These are phyloP conservation scores for Caenorhabditis remanei DNA, from an alignment of 1,140 invertebrate species.

Conservation along the genomic window DNA sequence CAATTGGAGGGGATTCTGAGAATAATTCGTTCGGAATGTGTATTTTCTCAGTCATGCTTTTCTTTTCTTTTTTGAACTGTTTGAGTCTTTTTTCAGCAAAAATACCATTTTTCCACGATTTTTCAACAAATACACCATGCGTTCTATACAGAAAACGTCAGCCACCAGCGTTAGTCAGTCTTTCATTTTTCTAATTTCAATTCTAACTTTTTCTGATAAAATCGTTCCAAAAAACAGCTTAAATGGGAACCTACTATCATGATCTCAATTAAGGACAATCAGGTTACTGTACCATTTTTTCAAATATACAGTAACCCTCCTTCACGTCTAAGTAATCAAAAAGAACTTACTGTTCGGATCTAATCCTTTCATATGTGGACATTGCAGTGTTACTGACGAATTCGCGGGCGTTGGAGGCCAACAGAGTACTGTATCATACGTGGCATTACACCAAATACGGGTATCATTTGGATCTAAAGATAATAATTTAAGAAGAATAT, in stretches of 20 bases:
- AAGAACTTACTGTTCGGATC: slow-evolving; percentile 83
- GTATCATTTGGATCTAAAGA: slow-evolving; percentile 60
- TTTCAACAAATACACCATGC: slow-evolving; percentile 8
- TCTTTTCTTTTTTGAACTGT: background rate
- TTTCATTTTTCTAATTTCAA: slow-evolving; percentile 9
- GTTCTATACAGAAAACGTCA: slow-evolving; percentile 2
- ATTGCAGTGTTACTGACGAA: slow-evolving; percentile 81
- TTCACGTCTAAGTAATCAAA: background rate
- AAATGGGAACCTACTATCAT: background rate
- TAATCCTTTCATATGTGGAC: slow-evolving; percentile 83
- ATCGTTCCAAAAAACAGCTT: background rate
- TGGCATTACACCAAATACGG: slow-evolving; percentile 81
- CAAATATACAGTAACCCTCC: background rate
- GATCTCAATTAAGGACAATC: background rate
- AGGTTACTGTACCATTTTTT: background rate
- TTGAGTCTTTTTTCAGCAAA: background rate
- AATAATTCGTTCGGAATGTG: background rate
- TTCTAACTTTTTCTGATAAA: background rate
- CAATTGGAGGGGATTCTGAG: slow-evolving; percentile 27
- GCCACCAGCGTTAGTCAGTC: slow-evolving; percentile 45
- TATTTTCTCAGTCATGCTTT: slow-evolving; percentile 5
- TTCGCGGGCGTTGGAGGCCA: slow-evolving; percentile 85
- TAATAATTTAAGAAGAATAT: background rate
- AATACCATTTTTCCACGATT: background rate
- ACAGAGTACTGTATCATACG: slow-evolving; percentile 84